Percentiles rank a stretch among this genome's conserved stretches.
phyloP scores from a whole-genome alignment of 2,888 invertebrate species.

The Hymenopus coronatus region DNA sequence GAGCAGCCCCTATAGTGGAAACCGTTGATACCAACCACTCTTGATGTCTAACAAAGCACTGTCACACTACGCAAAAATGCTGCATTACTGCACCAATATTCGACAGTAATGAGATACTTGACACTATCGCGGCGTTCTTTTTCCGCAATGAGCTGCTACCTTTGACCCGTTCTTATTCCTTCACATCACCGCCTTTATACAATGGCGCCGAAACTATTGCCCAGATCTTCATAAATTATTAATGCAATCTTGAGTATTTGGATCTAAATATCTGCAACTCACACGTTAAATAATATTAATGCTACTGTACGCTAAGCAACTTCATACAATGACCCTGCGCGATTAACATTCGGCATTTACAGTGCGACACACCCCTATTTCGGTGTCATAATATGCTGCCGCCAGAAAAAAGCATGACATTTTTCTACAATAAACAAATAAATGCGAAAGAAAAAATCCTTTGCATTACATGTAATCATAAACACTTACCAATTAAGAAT shows the following conservation, averaged over 20 bases:
- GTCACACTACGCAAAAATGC: background rate
- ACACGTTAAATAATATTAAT: background rate
- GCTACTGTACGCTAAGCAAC: background rate
- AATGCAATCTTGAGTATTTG: background rate
- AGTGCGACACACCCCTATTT: slow-evolving; percentile 15
- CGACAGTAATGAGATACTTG: background rate
- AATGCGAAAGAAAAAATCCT: background rate
- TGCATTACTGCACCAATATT: background rate
- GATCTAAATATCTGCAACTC: too few relatives aligned
- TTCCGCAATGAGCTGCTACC: background rate
- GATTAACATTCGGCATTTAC: background rate
- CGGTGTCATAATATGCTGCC: background rate
- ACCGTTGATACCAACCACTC: background rate
- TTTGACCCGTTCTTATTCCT: background rate
- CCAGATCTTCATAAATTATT: background rate
- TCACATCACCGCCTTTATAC: background rate
- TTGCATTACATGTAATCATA: background rate
- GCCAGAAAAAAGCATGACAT: background rate
- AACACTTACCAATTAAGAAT: slow-evolving; percentile 5
- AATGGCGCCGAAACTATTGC: background rate
- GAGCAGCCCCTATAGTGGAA: slow-evolving; percentile 2
- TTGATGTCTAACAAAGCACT: background rate
- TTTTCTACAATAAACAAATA: background rate
- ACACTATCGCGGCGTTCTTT: background rate
- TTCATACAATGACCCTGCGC: background rate